phyloP scores from a whole-genome alignment of 2,797 vertebrate species.

The Botia almorhae region DNA sequence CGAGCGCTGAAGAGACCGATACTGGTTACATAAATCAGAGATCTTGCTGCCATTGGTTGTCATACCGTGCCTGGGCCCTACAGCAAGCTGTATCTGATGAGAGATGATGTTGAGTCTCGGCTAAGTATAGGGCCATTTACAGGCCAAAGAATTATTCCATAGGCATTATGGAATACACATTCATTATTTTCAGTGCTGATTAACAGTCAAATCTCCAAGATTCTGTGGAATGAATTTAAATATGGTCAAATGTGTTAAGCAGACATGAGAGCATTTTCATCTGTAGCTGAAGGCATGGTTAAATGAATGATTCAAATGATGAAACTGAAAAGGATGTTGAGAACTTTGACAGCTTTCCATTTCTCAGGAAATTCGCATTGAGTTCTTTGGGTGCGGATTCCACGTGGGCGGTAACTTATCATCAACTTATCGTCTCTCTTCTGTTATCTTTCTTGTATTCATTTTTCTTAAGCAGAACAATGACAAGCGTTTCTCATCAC shows the following conservation, averaged over 20 bases:
- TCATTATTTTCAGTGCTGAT: too few relatives aligned
- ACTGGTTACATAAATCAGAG: slow-evolving; percentile 19
- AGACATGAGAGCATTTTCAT: background rate
- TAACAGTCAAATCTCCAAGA: too few relatives aligned
- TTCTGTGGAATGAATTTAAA: background rate
- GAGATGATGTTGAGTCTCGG: background rate
- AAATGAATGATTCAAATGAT: background rate
- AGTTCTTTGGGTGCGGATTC: background rate
- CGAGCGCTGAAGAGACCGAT: too few relatives aligned
- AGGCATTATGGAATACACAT: too few relatives aligned
- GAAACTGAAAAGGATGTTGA: background rate
- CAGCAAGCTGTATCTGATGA: background rate
- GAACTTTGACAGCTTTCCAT: background rate
- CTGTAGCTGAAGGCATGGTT: background rate
- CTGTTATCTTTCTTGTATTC: background rate
- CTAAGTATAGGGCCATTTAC: background rate
- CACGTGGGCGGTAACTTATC: background rate
- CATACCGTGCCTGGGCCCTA: too few relatives aligned
- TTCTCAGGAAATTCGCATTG: too few relatives aligned
- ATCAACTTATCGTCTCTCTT: background rate
- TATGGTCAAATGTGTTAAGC: background rate
- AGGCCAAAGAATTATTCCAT: too few relatives aligned
- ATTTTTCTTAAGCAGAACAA: slow-evolving; percentile 73
- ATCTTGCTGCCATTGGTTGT: too few relatives aligned
- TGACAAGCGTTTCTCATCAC: slow-evolving; percentile 70